Conservation (phyloP, 2,888 invertebrate genomes). For the Sylvicola cinctus region DNA sequence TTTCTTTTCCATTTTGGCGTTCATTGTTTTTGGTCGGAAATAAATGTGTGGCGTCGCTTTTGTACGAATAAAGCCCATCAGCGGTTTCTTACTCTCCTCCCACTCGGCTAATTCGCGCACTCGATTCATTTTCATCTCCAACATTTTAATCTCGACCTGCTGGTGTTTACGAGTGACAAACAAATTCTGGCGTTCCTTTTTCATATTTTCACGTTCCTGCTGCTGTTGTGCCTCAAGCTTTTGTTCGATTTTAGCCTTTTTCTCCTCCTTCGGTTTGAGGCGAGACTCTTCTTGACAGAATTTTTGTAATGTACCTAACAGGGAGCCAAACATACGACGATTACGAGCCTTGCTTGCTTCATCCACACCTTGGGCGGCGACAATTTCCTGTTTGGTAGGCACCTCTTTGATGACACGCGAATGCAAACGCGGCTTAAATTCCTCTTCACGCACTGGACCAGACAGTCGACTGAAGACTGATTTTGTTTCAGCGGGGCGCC, state of each 20-base stretch:
- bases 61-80: slow-evolving; percentile 70
- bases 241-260: slow-evolving; percentile 62
- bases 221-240: slow-evolving; percentile 84
- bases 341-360: slow-evolving; percentile 66
- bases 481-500: slow-evolving; percentile 14
- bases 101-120: slow-evolving; percentile 76
- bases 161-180: slow-evolving; percentile 72
- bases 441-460: slow-evolving; percentile 12
- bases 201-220: slow-evolving; percentile 66
- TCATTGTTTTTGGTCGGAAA: slow-evolving; percentile 66
- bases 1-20: slow-evolving; percentile 43
- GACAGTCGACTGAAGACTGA: slow-evolving; percentile 18
- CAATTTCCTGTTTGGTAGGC: slow-evolving; percentile 64
- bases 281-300: slow-evolving; percentile 89
- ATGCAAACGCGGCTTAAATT: slow-evolving; percentile 35
- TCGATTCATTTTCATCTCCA: slow-evolving; percentile 78
- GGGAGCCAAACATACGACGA: slow-evolving; percentile 85
- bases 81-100: slow-evolving; percentile 56
- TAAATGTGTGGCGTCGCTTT: slow-evolving; percentile 71
- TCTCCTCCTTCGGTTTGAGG: slow-evolving; percentile 68
- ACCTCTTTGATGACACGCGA: slow-evolving; percentile 72
- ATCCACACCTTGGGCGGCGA: slow-evolving; percentile 65
- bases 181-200: slow-evolving; percentile 61
- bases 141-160: slow-evolving; percentile 67
- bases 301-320: slow-evolving; percentile 85